Evolutionary conservation across 2,888 invertebrate species (phyloP).

Genomic region (Scaptomyza cyrtandrae): DNA sequence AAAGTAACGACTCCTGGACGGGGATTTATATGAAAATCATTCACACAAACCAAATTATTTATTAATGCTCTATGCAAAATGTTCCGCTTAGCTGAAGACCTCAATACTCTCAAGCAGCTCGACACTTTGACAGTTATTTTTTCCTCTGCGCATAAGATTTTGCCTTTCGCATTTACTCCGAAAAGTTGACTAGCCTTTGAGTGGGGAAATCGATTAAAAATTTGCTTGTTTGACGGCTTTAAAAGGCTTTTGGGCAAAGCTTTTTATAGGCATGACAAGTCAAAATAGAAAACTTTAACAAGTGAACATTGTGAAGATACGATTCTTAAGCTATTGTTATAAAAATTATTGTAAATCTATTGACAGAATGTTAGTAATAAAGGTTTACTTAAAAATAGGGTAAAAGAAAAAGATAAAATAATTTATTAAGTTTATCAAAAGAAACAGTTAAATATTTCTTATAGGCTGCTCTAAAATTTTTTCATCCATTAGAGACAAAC

Average conservation of each 20-base stretch:
- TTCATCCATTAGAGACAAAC: too few relatives aligned
- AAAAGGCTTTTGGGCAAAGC: conserved; percentile 12
- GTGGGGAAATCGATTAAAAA: conserved; percentile 48
- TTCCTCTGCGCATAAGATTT: not conserved
- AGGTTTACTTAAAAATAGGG: too few relatives aligned
- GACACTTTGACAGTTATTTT: conserved; percentile 57
- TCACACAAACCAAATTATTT: conserved; percentile 76
- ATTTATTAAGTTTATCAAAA: not conserved
- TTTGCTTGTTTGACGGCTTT: conserved; percentile 24
- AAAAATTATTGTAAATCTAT: too few relatives aligned
- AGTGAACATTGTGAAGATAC: too few relatives aligned
- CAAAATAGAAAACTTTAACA: too few relatives aligned
- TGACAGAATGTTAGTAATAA: too few relatives aligned
- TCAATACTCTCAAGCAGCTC: conserved; percentile 27
- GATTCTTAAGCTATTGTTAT: too few relatives aligned
- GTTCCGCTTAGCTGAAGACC: conserved; percentile 28
- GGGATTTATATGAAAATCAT: conserved; percentile 73
- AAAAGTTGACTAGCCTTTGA: conserved; percentile 28
- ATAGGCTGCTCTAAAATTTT: too few relatives aligned
- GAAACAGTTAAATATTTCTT: not conserved
- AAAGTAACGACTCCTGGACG: conserved; percentile 39
- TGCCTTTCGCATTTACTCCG: conserved; percentile 28
- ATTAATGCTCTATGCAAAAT: conserved; percentile 70
- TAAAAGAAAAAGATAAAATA: too few relatives aligned
- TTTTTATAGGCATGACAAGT: too few relatives aligned